A percentile compares a stretch with the other conserved stretches of the same genome.
These are phyloP conservation scores for Anniella stebbinsi DNA, from an alignment of 2,797 vertebrate genomes.

Conservation along the genomic window DNA sequence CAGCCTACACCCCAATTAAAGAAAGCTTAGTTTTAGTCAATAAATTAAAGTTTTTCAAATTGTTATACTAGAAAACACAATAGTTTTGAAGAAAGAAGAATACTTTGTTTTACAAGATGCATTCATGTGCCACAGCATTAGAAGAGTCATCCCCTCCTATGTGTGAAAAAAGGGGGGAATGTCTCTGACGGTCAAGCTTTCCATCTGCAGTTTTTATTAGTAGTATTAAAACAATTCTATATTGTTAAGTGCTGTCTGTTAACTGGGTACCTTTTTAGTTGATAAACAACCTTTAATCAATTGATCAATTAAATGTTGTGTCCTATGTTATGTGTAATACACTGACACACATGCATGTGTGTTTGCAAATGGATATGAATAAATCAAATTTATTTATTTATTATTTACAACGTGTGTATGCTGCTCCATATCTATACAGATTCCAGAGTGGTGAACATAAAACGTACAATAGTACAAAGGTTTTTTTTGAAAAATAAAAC, in stretches of 20 bases:
- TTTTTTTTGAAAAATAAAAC: no score
- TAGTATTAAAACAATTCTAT: neutral
- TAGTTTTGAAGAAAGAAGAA: neutral
- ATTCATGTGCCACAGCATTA: neutral
- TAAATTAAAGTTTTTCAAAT: neutral
- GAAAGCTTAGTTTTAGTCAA: neutral
- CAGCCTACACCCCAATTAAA: no score
- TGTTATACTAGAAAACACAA: neutral
- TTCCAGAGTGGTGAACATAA: no score
- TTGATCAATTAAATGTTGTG: neutral
- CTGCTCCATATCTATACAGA: no score
- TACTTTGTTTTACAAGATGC: neutral
- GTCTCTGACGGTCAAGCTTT: neutral
- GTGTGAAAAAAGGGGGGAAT: no score
- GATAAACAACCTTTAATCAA: neutral
- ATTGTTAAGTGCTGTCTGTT: neutral
- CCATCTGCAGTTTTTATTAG: neutral
- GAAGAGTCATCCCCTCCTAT: neutral
- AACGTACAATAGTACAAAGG: no score
- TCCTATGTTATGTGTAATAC: neutral
- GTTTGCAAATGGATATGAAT: neutral
- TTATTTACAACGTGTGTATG: no score
- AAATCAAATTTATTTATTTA: neutral
- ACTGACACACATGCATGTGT: neutral
- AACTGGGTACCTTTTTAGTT: neutral